Percentiles rank a stretch among this genome's conserved stretches.
Evolutionary conservation across 2,888 invertebrate species (phyloP).

Genomic region (Tetragonisca angustula): DNA sequence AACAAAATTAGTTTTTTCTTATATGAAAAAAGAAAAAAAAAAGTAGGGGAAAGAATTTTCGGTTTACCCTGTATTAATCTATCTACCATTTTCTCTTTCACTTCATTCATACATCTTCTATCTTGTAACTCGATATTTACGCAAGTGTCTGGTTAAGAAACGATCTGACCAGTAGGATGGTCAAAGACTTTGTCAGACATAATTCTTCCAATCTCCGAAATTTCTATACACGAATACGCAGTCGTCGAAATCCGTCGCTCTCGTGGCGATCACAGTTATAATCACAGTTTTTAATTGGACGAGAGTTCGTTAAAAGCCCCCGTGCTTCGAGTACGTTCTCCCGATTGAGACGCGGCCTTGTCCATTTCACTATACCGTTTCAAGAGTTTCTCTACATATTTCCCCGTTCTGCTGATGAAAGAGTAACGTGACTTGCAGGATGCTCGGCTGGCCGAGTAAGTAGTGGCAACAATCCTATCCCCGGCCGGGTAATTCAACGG

Average conservation of each 20-base stretch:
- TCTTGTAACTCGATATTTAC: background rate
- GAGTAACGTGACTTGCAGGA: conserved; percentile 21
- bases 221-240: background rate
- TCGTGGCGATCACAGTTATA: background rate
- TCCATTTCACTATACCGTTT: conserved; percentile 2
- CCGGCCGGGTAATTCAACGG: background rate
- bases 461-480: conserved; percentile 9
- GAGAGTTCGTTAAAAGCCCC: background rate
- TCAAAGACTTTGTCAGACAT: background rate
- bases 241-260: background rate
- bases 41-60: too few species aligned
- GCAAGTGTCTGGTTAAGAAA: background rate
- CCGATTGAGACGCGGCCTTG: background rate
- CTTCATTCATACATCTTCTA: background rate
- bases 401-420: conserved; percentile 13
- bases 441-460: background rate
- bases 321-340: background rate
- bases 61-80: too few species aligned
- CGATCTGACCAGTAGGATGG: background rate
- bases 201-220: background rate
- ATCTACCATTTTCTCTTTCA: background rate
- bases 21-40: too few species aligned
- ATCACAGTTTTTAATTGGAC: conserved; percentile 9
- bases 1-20: too few species aligned
- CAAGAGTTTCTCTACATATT: background rate